Base-by-base conservation (phyloP, 2,797 vertebrate genomes). In the Rhincodon typus region DNA sequence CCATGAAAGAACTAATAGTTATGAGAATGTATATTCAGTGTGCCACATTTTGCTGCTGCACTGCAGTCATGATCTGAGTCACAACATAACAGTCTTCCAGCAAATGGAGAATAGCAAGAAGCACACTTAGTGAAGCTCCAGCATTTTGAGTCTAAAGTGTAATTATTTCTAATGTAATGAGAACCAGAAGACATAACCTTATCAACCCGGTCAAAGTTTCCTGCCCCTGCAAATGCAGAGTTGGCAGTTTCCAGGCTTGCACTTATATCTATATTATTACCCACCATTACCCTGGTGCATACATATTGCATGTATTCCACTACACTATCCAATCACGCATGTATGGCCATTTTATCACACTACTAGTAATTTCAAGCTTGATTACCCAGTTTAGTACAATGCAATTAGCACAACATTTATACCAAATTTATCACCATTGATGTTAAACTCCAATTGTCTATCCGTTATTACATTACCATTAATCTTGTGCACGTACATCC, bases 391-490 rank as follows among this genome's bases (percentile, higher is more conserved):
- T 79, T 67, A 42, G 19, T 34, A 23, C 34, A 67, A 67, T 67
- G 38, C 17, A n/a, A 93, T 93, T 93, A 93, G 67, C 66, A 13
- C 90, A n/a, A 66, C 19, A 67, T 67, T 66, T 21, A n/a, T 67
- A 66, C n/a, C 57, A 5, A 93, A 93, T 42, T 93, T 93, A 93
- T 93, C 62, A 38, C 23, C 62, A 93, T 25, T 93, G n/a, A 67
- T 67, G 90, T 93, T 67, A 93, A n/a, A 93, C 90, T 23, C 21
- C 67, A 17, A 23, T 10, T 93, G 34, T 21, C 12, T 70, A 42
- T 70, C 93, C 38, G 72, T 94, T 94, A 94, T 53, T 95, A 46
- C 94, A 77, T 8, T 34, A n/a, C 15, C 94, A 53, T 77, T 95
- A 74, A 95, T 77, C 50, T 69, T 38, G 67, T 42, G 66, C 38